These are phyloP conservation scores for Hermetia illucens DNA, from an alignment of 1,140 invertebrate genomes.

Conservation along the genomic window DNA sequence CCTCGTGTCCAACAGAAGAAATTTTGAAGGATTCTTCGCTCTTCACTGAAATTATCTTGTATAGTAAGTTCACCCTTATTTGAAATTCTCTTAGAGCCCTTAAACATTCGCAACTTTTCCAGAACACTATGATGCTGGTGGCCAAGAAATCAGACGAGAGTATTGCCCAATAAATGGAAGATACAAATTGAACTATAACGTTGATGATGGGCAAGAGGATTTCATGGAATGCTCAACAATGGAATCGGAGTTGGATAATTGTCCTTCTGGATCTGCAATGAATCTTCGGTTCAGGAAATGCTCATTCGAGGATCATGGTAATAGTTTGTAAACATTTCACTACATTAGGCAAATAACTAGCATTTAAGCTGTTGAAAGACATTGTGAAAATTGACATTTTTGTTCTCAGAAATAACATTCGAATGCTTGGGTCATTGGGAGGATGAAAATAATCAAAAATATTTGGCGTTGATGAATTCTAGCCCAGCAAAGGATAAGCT, in stretches of 20 bases:
- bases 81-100: slow-evolving; percentile 12
- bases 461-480: slow-evolving; percentile 46
- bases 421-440: slow-evolving; percentile 54
- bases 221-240: slow-evolving; percentile 38
- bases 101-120: too few species aligned
- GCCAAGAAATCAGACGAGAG: slow-evolving; percentile 35
- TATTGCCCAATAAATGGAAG: slow-evolving; percentile 52
- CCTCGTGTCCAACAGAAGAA: slow-evolving; percentile 39
- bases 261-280: slow-evolving; percentile 46
- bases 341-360: too few species aligned
- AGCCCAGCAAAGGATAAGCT: slow-evolving; percentile 25
- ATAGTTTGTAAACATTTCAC: slow-evolving; percentile 8
- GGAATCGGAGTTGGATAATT: slow-evolving; percentile 45
- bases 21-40: slow-evolving; percentile 29
- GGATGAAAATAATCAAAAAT: slow-evolving; percentile 39
- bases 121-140: slow-evolving; percentile 37
- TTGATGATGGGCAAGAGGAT: slow-evolving; percentile 36
- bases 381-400: slow-evolving; percentile 5
- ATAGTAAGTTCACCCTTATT: slow-evolving; percentile 31
- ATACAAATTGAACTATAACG: slow-evolving; percentile 45
- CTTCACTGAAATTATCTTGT: slow-evolving; percentile 35
- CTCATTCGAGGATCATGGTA: slow-evolving; percentile 38
- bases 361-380: slow-evolving; percentile 3
- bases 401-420: slow-evolving; percentile 42
- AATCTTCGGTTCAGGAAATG: slow-evolving; percentile 42